Base-by-base conservation (phyloP, 2,113 vertebrate species). In the Neotragus pygmaeus region DNA sequence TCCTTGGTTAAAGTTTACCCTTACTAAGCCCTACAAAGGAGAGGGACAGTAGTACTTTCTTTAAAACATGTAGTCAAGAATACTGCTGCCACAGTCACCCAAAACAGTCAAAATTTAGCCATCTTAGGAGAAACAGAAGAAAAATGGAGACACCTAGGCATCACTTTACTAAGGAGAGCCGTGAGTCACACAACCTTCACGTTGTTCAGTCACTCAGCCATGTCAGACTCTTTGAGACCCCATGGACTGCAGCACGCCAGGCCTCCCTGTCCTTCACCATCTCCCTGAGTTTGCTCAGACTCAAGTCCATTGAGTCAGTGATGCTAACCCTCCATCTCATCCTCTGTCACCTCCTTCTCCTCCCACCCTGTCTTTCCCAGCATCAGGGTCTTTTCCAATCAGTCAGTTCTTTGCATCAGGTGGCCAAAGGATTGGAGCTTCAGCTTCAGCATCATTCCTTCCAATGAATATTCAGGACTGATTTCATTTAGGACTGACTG, bases 391-490 rank as follows among this genome's bases (percentile, higher is more conserved):
- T 73, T 39, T 39, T 39, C 66, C 66, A 73, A 2, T 39, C n/a
- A 73, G 66, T 73, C n/a, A 23, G 10, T 21, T 73, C 10, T 39
- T 73, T 0, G 0, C 10, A 73, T 73, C 36, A 25, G 21, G 21
- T 39, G 66, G 66, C 66, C 66, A 73, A 6, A 73, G 19, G 19
- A 73, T 3, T 39, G 36, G 66, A 73, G 36, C 21, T 39, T 66
- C 33, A 66, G 62, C 33, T 66, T 73, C 66, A 13, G 36, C n/a
- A 73, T 73, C 66, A 73, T 23, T 73, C 36, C n/a, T 25, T 39
- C 19, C 66, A 39, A 1, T 73, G 66, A 73, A 39, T 73, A 39
- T 39, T 73, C 66, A 36, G 36, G 19, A 73, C 36, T 73, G n/a
- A 39, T 6, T 70, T 39, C 66, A 19, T 39, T 70, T 39, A 73